Conservation (phyloP, 1,140 invertebrate genomes). For the Idris sp. region DNA sequence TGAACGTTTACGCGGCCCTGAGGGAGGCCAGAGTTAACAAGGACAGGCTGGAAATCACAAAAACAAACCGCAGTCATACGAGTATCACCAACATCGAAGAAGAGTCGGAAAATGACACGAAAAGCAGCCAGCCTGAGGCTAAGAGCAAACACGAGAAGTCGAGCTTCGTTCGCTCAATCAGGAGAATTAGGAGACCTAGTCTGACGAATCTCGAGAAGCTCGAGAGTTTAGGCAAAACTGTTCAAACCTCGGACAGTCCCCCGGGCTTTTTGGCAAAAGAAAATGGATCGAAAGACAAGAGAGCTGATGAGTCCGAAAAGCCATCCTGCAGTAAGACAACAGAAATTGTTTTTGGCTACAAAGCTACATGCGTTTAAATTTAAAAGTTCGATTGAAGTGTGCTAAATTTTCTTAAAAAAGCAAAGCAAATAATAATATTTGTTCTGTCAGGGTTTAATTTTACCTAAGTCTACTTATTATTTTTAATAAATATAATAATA, state of each 20-base stretch:
- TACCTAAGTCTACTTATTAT: no score
- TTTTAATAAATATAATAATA: no score
- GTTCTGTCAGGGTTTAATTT: no score
- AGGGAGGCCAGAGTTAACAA: conserved; percentile 34
- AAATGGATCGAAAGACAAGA: conserved; percentile 19
- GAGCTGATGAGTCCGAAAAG: conserved; percentile 59
- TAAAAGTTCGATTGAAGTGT: conserved; percentile 3
- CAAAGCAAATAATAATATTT: no score
- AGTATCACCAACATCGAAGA: conserved; percentile 61
- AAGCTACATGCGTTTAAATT: conserved; percentile 70
- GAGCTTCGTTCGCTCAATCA: conserved; percentile 2
- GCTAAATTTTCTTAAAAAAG: background rate
- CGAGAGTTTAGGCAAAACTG: conserved; percentile 48
- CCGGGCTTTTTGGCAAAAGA: conserved; percentile 14
- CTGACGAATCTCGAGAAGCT: conserved; percentile 65
- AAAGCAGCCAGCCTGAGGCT: background rate
- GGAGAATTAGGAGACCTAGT: conserved; percentile 44
- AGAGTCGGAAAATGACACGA: conserved; percentile 34
- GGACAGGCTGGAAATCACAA: conserved; percentile 23
- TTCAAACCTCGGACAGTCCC: conserved; percentile 16
- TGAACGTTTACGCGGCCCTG: conserved; percentile 42
- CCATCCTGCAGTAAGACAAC: conserved; percentile 70
- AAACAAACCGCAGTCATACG: conserved; percentile 28
- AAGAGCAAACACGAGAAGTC: conserved; percentile 15
- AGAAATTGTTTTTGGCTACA: conserved; percentile 68